Percentiles rank a stretch among this genome's conserved stretches.
phyloP scores from a whole-genome alignment of 2,113 vertebrate genomes.

The Rhinopomastus cyanomelas region DNA sequence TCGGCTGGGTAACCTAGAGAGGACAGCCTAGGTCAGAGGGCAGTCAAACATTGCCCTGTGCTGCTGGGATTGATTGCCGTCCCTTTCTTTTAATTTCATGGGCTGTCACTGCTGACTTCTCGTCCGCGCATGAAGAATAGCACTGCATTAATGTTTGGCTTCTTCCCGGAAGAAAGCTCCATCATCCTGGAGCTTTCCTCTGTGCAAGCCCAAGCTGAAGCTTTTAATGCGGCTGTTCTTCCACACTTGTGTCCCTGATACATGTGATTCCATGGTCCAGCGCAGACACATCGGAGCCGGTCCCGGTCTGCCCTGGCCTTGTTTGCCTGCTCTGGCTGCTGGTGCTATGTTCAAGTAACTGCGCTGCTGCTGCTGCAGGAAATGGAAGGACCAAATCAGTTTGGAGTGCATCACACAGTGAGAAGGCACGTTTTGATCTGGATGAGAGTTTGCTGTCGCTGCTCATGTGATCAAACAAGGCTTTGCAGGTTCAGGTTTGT shows the following conservation, averaged over 20 bases:
- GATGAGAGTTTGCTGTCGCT: not conserved
- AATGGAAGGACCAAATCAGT: not conserved
- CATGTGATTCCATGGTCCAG: not conserved
- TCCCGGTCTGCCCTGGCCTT: not conserved
- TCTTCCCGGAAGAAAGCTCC: not conserved
- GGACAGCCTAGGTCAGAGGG: not conserved
- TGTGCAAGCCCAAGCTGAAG: not conserved
- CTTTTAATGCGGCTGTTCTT: not conserved
- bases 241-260: rapidly evolving
- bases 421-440: not conserved
- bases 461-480: not conserved
- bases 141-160: not conserved
- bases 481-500: not conserved
- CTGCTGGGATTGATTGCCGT: not conserved
- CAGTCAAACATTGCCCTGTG: not conserved
- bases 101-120: not conserved
- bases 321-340: not conserved
- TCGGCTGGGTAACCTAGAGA: not conserved
- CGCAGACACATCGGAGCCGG: rapidly evolving
- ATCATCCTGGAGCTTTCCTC: not conserved
- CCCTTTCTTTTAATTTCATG: not conserved
- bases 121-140: not conserved
- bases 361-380: not conserved
- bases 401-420: rapidly evolving
- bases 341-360: not conserved